Percentiles rank a stretch among this genome's conserved stretches.
Conservation (phyloP, 2,113 vertebrate species). For the Nipponia nippon region DNA sequence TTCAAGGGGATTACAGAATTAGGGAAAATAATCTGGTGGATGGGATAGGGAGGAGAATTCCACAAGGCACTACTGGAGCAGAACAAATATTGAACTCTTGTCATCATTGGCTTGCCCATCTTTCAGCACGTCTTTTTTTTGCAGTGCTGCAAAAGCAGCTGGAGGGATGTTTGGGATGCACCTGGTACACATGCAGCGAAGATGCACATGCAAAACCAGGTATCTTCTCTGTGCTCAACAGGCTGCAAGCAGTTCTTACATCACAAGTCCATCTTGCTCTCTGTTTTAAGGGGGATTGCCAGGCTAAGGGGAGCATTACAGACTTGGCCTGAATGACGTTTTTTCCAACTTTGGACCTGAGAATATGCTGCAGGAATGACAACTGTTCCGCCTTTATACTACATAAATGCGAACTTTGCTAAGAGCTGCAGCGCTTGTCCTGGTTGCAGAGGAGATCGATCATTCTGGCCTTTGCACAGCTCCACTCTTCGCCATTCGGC, state of each 20-base stretch:
- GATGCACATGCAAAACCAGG: background rate
- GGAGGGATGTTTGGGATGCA: background rate
- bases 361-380: background rate
- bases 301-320: background rate
- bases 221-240: background rate
- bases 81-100: background rate
- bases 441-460: background rate
- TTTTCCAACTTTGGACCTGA: background rate
- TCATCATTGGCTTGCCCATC: background rate
- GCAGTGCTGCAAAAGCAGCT: background rate
- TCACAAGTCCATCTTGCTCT: background rate
- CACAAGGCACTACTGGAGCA: background rate
- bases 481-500: background rate
- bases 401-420: background rate
- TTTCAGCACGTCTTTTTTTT: background rate
- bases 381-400: background rate
- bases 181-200: background rate
- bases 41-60: background rate
- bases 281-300: background rate
- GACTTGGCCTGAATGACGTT: fast-evolving
- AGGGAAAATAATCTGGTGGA: constrained; percentile 1
- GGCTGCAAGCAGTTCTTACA: background rate
- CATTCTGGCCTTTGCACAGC: background rate
- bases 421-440: background rate
- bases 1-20: constrained; percentile 40